These are phyloP conservation scores for Lomographa bimaculata DNA, from an alignment of 2,888 invertebrate species.

Conservation along the genomic window DNA sequence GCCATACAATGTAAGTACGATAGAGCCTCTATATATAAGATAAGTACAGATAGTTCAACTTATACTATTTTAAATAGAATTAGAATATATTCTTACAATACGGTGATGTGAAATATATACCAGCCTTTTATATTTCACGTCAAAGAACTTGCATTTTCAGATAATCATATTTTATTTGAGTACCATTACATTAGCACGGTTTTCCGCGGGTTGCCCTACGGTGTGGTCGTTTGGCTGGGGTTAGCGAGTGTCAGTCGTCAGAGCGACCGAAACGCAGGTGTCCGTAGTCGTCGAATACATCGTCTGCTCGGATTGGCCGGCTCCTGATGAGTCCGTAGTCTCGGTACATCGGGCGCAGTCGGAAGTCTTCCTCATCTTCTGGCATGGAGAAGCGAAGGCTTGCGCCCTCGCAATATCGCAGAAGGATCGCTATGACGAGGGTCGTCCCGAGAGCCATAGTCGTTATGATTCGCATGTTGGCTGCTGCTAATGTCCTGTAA, in stretches of 20 bases:
- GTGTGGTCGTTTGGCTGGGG: constrained; percentile 34
- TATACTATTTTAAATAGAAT: too few species aligned
- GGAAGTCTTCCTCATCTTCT: constrained; percentile 66
- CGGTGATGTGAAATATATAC: constrained; percentile 53
- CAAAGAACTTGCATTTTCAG: constrained; percentile 1
- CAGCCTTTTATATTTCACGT: constrained; percentile 62
- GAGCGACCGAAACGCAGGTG: constrained; percentile 89
- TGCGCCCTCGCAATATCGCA: constrained; percentile 56
- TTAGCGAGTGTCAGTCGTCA: constrained; percentile 63
- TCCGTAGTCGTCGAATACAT: constrained; percentile 89
- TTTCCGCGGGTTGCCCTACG: constrained; percentile 32
- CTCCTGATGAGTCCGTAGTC: constrained; percentile 84
- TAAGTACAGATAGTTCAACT: too few species aligned
- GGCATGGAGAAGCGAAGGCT: constrained; percentile 49
- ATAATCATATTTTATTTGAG: background rate
- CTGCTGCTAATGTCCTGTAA: too few species aligned
- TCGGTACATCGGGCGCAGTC: constrained; percentile 65
- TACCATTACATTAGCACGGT: constrained; percentile 31
- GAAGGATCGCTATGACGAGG: constrained; percentile 46
- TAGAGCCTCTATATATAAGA: too few species aligned
- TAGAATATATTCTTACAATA: too few species aligned
- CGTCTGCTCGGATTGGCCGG: constrained; percentile 74
- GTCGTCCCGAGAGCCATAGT: constrained; percentile 51
- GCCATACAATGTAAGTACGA: too few species aligned
- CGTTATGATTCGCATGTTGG: constrained; percentile 57